Evolutionary conservation across 2,888 invertebrate species (phyloP), one percentile per base, ranked within the genome.

Genomic region (Ceraclea dissimilis): DNA sequence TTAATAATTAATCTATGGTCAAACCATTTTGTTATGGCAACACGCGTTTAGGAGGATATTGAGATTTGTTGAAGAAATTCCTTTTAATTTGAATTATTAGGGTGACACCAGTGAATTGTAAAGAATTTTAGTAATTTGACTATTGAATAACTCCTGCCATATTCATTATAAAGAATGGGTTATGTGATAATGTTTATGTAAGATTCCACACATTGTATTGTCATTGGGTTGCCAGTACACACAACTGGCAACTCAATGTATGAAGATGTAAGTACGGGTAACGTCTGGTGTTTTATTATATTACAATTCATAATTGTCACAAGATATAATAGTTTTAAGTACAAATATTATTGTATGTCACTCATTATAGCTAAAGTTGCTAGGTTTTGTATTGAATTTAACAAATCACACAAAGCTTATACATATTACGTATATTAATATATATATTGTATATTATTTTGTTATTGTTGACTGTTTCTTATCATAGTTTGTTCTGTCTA

Each of bases 311-410:
- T 26, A 4, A 26, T 26, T 26, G 26, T 26, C 26, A 26, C 26
- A 26, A 6, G 26, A 26, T 26, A 4, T 26, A 26, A 10, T n/a
- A n/a, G n/a, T n/a, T 26, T 10, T 26, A 26, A 26, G 26, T 26
- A 26, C 26, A 26, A 26, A 26, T 26, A 26, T 26, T n/a, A n/a
- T n/a, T n/a, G 10, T 10, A 10, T 17, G 47, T 47, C 47, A 47
- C 47, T 11, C 47, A 47, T 47, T 26, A 6, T 47, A 43, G 43
- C 6, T 43, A 13, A 43, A 43, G 26, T 26, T 26, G 26, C 26
- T 54, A 54, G 54, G 49, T 54, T 54, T 54, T 54, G 39, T 54
- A 54, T 54, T 44, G 54, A 50, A 43, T 31, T 44, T 19, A 53
- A 26, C 31, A 49, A 49, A 34, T 49, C 48, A 54, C 54, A 18